phyloP scores from a whole-genome alignment of 1,140 invertebrate genomes.

The Neodiprion fabricii region DNA sequence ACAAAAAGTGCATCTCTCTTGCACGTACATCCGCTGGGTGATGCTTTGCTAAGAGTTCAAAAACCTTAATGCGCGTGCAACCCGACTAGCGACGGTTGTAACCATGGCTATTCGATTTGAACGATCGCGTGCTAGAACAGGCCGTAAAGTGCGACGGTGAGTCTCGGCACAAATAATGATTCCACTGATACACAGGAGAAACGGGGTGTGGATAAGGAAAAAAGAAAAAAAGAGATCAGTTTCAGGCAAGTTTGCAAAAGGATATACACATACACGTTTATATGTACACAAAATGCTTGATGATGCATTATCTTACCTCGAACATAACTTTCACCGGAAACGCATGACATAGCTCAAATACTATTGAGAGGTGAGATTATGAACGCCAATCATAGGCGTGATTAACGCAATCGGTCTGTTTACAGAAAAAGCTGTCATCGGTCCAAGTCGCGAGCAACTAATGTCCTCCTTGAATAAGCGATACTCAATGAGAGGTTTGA shows the following conservation, averaged over 20 bases:
- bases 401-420: too few species aligned
- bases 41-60: constrained; percentile 15
- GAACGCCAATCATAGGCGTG: too few species aligned
- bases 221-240: not conserved
- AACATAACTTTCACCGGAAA: too few species aligned
- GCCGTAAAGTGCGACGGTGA: not conserved
- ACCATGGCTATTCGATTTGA: not conserved
- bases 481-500: not conserved
- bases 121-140: not conserved
- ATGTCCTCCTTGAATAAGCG: too few species aligned
- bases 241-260: too few species aligned
- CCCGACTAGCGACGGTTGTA: not conserved
- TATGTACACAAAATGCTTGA: too few species aligned
- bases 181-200: not conserved
- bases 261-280: too few species aligned
- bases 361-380: too few species aligned
- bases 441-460: too few species aligned
- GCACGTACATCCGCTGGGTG: constrained; percentile 4
- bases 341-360: too few species aligned
- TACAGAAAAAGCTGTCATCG: too few species aligned
- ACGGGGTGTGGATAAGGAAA: not conserved
- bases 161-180: not conserved
- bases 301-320: too few species aligned
- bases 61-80: constrained; percentile 15
- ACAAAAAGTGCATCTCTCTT: constrained; percentile 2